These are phyloP conservation scores for Brienomyrus longianalis DNA, from an alignment of 2,113 vertebrate species.

Conservation along the genomic window DNA sequence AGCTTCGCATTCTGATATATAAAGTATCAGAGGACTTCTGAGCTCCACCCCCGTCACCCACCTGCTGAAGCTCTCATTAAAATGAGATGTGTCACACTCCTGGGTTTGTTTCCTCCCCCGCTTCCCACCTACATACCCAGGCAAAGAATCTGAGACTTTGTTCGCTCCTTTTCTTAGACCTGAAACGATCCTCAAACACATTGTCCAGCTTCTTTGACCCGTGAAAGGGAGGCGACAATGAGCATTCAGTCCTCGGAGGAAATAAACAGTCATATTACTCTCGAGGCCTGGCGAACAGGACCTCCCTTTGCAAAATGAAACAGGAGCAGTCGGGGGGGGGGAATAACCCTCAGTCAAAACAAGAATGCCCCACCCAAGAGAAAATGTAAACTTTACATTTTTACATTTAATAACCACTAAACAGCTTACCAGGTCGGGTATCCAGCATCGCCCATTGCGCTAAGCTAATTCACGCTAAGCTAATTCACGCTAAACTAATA, in stretches of 20 bases:
- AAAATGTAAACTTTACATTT: not conserved
- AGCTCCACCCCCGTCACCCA: not conserved
- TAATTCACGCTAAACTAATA: not conserved
- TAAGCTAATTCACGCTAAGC: not conserved
- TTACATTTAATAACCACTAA: not conserved
- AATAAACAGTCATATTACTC: conserved; percentile 47
- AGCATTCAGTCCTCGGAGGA: conserved; percentile 51
- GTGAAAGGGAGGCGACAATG: conserved; percentile 61
- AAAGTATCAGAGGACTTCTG: not conserved
- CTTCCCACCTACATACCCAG: conserved; percentile 23
- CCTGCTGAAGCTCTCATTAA: not conserved
- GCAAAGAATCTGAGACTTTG: conserved; percentile 50
- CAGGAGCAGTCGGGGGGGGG: not conserved
- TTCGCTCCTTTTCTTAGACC: conserved; percentile 41
- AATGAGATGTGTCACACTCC: conserved; percentile 58
- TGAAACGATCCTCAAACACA: conserved; percentile 59
- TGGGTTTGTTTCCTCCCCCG: conserved; percentile 51
- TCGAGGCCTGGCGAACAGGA: not conserved
- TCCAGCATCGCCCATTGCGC: not conserved
- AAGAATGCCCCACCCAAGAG: not conserved
- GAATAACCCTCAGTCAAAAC: not conserved
- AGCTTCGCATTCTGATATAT: not conserved
- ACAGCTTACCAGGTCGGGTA: not conserved
- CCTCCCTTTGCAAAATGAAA: not conserved
- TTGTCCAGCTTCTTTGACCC: conserved; percentile 63